Base-by-base conservation (phyloP, 2,888 invertebrate genomes). In the Octodonta nipae region DNA sequence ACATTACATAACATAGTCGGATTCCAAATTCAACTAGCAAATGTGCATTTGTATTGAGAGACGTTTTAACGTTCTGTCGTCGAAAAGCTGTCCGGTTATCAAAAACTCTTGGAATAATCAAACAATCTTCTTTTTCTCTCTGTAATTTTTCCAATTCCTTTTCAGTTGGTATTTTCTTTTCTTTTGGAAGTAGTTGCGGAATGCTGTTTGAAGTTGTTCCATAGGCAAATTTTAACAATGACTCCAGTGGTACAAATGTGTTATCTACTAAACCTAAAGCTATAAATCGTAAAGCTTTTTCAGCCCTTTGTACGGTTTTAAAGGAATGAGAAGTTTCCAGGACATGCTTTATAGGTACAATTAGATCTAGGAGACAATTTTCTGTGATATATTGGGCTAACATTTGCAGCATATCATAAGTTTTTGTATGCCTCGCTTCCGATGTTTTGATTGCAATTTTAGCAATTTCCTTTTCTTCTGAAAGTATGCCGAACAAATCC, bases 381-480 rank as follows among this genome's bases (percentile, higher is more conserved):
- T 84, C 79, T 0, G 83, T 76, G 13, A 91, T 75, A 51, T 75
- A 82, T 47, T 78, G 74, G 0, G 87, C 78, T 1, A 88, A 64
- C 35, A 92, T 81, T 55, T 80, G 75, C 26, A 89, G 72, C 0
- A 87, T 86, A 7, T 87, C 78, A 45, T 75, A 88, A 50, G 89
- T 88, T 59, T 89, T 92, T 27, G 82, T 75, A 0, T 79, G 74
- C 52, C 80, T 81, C 0, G 86, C 86, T 65, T 87, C 86, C 0
- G 80, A 75, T 1, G 79, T 75, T 57, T 87, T 87, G 7, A 74
- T 73, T 4, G 76, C 75, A 14, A 95, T 76, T 52, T 85, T 84
- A 0, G 75, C 73, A 0, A 93, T 76, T 61, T 92, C 87, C 58
- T 93, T 95, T 60, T 96, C 95, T 54, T 92, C 92, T 0, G 83